Conservation (phyloP, 1,140 invertebrate genomes). For the Delia radicum region DNA sequence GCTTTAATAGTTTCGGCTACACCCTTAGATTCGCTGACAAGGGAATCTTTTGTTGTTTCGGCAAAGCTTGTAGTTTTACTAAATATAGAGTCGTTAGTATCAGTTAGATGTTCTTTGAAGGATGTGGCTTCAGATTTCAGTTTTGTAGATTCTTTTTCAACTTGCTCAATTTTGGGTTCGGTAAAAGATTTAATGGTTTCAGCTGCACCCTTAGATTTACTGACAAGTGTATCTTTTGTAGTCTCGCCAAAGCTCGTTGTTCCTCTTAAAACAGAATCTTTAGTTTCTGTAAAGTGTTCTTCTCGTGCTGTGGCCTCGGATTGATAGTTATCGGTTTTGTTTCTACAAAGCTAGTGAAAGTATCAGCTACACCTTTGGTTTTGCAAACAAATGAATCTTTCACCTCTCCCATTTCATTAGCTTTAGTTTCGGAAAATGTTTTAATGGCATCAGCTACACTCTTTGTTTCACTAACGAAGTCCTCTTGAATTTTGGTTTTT, state of each 20-base stretch:
- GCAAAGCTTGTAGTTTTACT: too few relatives aligned
- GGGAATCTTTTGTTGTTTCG: too few relatives aligned
- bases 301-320: neutral
- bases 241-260: neutral
- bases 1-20: neutral
- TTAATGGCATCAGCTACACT: neutral
- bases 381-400: too few relatives aligned
- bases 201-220: neutral
- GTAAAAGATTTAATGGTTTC: slow-evolving; percentile 4
- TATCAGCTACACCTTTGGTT: too few relatives aligned
- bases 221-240: neutral
- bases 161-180: neutral
- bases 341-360: too few relatives aligned
- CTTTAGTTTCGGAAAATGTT: neutral
- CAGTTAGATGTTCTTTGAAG: too few relatives aligned
- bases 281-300: neutral
- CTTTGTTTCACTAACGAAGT: neutral
- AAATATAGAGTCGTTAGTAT: too few relatives aligned
- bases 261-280: neutral
- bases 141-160: neutral
- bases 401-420: slow-evolving; percentile 32
- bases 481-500: slow-evolving; percentile 12
- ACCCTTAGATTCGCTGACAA: neutral
- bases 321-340: neutral
- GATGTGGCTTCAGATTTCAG: too few relatives aligned